Evolutionary conservation across 2,888 invertebrate species (phyloP).

Genomic region (Tachina lurida): DNA sequence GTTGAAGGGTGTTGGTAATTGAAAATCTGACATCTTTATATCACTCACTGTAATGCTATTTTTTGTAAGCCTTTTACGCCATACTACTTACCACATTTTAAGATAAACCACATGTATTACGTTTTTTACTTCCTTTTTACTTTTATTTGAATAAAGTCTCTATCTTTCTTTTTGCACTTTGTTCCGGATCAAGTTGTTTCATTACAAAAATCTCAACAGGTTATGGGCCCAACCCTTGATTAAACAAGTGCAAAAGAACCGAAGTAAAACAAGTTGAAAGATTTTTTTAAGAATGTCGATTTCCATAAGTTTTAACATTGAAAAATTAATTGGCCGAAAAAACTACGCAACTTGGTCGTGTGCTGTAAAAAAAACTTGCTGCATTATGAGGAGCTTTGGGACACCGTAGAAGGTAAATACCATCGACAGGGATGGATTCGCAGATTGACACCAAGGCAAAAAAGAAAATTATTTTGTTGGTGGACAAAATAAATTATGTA

Average conservation of each 20-base stretch:
- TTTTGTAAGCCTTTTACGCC: not conserved
- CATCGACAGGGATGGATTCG: conserved; percentile 32
- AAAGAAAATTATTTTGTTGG: conserved; percentile 50
- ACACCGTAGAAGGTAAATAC: conserved; percentile 54
- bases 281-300: conserved; percentile 21
- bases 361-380: conserved; percentile 42
- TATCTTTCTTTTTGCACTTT: not conserved
- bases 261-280: not conserved
- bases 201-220: conserved; percentile 34
- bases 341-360: conserved; percentile 38
- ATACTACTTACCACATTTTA: not conserved
- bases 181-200: conserved; percentile 4
- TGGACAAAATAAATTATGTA: conserved; percentile 63
- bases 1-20: conserved; percentile 8
- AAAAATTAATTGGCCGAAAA: conserved; percentile 45
- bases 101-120: not conserved
- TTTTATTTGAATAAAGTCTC: not conserved
- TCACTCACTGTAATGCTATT: not conserved
- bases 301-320: conserved; percentile 20
- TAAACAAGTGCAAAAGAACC: conserved; percentile 4
- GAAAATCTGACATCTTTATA: not conserved
- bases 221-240: conserved; percentile 19
- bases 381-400: conserved; percentile 64
- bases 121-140: not conserved
- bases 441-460: conserved; percentile 18